Base-by-base conservation (phyloP, 2,888 invertebrate genomes). In the Syrista parreyssii region DNA sequence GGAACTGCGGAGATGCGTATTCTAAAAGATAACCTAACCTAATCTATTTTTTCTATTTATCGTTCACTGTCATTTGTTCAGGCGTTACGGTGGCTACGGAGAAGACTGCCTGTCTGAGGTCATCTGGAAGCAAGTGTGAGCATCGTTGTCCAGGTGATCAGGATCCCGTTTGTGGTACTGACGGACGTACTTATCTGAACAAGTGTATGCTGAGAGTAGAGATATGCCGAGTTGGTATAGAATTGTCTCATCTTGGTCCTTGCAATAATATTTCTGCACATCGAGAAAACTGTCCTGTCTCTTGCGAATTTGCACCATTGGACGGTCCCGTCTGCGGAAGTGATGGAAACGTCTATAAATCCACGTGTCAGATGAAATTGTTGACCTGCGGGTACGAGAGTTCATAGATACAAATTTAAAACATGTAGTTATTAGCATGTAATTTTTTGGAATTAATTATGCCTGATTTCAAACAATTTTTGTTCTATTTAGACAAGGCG, bases 281-380 rank as follows among this genome's bases (percentile, higher is more conserved):
- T 84, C 93, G 97, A 23, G 97, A 97, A 90, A 96, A 97, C 88
- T 98, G 98, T 86, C 98, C 98, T 0, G 96, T 96, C 6, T 95
- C 96, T 84, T 97, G 97, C 90, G 96, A 96, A 55, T 96, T 95
- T 86, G 97, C 97, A 0, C 97, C 97, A 0, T 93, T 96, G 83
- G 97, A 97, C 86, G 97, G 97, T 0, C 97, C 98, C 0, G 95
- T 98, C 82, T 98, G 98, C 89, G 98, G 97, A 4, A 97, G 96
- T 79, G 97, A 98, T 88, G 98, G 97, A 40, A 97, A 97, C 88
- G 98, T 98, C 0, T 98, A 98, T 93, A 96, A 96, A 88, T 98
- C 95, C 86, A 97, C 97, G 3, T 98, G 98, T 88, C 97, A 97
- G 89, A 97, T 98, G 98, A 97, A 97, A 88, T 93, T 96, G 79